These are phyloP conservation scores for Tichodroma muraria DNA, from an alignment of 2,113 vertebrate species.

Conservation along the genomic window DNA sequence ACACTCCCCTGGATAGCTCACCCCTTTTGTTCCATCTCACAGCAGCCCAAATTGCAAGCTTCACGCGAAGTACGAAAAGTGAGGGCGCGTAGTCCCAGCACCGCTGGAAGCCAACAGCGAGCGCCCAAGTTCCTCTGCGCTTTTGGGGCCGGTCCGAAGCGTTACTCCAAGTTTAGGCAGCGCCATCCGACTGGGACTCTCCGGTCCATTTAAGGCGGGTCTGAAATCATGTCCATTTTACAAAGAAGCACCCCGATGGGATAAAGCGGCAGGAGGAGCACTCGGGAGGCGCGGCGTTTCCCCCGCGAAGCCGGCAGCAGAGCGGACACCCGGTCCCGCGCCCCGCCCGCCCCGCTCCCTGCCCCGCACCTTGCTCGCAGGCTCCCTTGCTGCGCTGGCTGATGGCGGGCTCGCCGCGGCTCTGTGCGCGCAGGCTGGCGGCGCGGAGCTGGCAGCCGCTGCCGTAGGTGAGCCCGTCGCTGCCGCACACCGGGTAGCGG, in stretches of 20 bases:
- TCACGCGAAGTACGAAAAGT: background rate
- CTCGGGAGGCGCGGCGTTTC: background rate
- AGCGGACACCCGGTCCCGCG: background rate
- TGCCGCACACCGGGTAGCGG: slow-evolving; percentile 85
- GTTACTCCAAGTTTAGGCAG: background rate
- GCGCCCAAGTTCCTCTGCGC: accelerated
- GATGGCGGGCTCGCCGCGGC: slow-evolving; percentile 64
- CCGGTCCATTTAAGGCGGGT: background rate
- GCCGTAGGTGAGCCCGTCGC: slow-evolving; percentile 78
- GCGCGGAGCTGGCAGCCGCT: slow-evolving; percentile 80
- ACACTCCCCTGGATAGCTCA: background rate
- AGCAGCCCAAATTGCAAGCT: background rate
- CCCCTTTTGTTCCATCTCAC: background rate
- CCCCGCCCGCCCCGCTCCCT: background rate
- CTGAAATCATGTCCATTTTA: background rate
- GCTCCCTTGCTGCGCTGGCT: slow-evolving; percentile 81
- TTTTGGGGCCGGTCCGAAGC: background rate
- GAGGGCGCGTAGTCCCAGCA: background rate
- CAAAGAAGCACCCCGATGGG: background rate
- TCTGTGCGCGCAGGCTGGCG: slow-evolving; percentile 73
- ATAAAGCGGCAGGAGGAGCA: background rate
- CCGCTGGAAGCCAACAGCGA: background rate
- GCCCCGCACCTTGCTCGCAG: slow-evolving; percentile 81
- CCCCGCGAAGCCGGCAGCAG: accelerated
- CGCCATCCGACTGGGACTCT: background rate